phyloP scores from a whole-genome alignment of 2,888 invertebrate species.

The Molanna angustata region DNA sequence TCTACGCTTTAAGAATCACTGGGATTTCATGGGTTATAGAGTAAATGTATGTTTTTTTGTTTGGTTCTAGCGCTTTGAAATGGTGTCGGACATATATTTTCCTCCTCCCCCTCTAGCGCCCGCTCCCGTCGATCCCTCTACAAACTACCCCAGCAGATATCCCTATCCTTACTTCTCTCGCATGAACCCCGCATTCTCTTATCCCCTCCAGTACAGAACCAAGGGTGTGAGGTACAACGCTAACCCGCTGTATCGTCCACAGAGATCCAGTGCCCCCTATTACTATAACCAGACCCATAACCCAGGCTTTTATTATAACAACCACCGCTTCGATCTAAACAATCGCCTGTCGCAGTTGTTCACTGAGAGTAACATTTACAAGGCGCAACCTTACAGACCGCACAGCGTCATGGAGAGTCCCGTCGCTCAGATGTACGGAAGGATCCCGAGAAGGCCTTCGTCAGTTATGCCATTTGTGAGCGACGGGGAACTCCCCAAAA shows the following conservation, averaged over 20 bases:
- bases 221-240: conserved; percentile 20
- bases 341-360: conserved; percentile 27
- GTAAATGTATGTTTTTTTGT: conserved; percentile 38
- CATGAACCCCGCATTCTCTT: conserved; percentile 40
- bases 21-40: neutral
- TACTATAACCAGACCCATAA: conserved; percentile 49
- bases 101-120: conserved; percentile 43
- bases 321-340: conserved; percentile 4
- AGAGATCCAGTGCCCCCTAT: conserved; percentile 41
- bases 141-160: conserved; percentile 33
- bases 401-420: conserved; percentile 48
- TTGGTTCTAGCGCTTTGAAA: conserved; percentile 67
- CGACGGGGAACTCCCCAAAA: conserved; percentile 37
- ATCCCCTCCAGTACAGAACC: conserved; percentile 45
- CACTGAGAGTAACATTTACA: conserved; percentile 37
- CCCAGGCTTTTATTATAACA: conserved; percentile 39
- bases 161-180: conserved; percentile 39
- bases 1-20: too few relatives aligned
- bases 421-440: conserved; percentile 37
- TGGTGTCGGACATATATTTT: conserved; percentile 74
- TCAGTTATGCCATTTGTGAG: conserved; percentile 46
- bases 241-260: conserved; percentile 24
- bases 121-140: conserved; percentile 45
- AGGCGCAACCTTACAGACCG: conserved; percentile 45
- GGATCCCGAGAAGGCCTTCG: conserved; percentile 44